These are phyloP conservation scores for Ectemnius cavifrons DNA, from an alignment of 2,888 invertebrate species.

Conservation along the genomic window DNA sequence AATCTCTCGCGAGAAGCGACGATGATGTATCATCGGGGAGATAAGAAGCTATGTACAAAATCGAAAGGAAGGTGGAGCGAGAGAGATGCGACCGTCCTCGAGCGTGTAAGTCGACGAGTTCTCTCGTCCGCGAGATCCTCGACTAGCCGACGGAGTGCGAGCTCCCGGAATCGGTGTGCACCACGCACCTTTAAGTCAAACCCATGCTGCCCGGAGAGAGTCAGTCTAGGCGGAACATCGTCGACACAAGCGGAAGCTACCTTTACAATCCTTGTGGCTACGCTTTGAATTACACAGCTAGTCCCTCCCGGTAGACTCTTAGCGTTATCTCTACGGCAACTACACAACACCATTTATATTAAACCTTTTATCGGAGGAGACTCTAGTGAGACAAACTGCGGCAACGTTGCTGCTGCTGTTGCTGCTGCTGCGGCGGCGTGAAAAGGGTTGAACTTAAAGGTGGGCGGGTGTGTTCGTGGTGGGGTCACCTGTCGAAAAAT, in stretches of 20 bases:
- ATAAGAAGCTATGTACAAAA: conserved; percentile 54
- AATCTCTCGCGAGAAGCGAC: not conserved
- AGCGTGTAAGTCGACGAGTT: not conserved
- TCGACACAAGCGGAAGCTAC: conserved; percentile 27
- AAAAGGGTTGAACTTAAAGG: conserved; percentile 53
- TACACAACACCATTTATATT: conserved; percentile 20
- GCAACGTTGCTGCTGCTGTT: no score
- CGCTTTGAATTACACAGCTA: conserved; percentile 7
- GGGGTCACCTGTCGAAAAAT: conserved; percentile 22
- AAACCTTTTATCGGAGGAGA: conserved; percentile 7
- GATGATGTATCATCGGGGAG: conserved; percentile 4
- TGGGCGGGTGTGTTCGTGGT: conserved; percentile 14
- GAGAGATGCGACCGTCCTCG: conserved; percentile 25
- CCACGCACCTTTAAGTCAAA: conserved; percentile 53
- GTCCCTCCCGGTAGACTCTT: conserved; percentile 14
- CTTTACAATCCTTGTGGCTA: conserved; percentile 5
- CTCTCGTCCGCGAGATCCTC: not conserved
- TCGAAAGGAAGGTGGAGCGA: conserved; percentile 3
- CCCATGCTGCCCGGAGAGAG: conserved; percentile 48
- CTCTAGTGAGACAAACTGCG: not conserved
- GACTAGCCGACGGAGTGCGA: not conserved
- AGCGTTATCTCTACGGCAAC: conserved; percentile 17
- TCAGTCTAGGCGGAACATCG: conserved; percentile 38
- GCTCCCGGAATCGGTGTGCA: no score
- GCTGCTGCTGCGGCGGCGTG: not conserved